Base-by-base conservation (phyloP, 2,888 invertebrate species). In the Pyrocoelia pectoralis region DNA sequence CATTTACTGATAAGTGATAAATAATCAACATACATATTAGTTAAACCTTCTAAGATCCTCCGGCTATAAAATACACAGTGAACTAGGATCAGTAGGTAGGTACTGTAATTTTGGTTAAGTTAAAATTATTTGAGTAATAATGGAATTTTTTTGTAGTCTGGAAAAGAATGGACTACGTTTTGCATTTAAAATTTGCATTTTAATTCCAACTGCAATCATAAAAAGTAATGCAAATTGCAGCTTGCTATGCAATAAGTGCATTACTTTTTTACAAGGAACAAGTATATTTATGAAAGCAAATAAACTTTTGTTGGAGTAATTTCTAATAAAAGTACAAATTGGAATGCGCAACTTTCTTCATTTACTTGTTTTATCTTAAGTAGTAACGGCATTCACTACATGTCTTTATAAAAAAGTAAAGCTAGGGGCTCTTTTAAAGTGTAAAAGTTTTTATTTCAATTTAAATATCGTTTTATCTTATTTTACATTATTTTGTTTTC, bases 11-110 rank as follows among this genome's bases (percentile, higher is more conserved):
- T 12, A 55, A 50, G 56, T 61, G 52, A 56, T 56, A 52, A 62
- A 56, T 62, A 62, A 57, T 62, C 62, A 53, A 53, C 48, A 28
- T n/a, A n/a, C n/a, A n/a, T 10, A 48, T 15, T 29, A 33, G 56
- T 62, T 53, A 24, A 24, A 6, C 24, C 6, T 24, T 24, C 24
- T 24, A 6, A n/a, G n/a, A n/a, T n/a, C n/a, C n/a, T n/a, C n/a
- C n/a, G 24, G 6, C 24, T 24, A 6, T 24, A 24, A 24, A 24
- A 24, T n/a, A n/a, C n/a, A n/a, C n/a, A n/a, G n/a, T n/a, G n/a
- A n/a, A n/a, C n/a, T n/a, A n/a, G n/a, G n/a, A n/a, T n/a, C n/a
- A n/a, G n/a, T n/a, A n/a, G n/a, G n/a, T n/a, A n/a, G n/a, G n/a
- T n/a, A n/a, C 24, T 3, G 24, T 6, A 24, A 24, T 24, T 24